Evolutionary conservation across 2,888 invertebrate genomes (phyloP), one percentile per base, ranked within the genome.

Genomic region (Volucella zonaria): DNA sequence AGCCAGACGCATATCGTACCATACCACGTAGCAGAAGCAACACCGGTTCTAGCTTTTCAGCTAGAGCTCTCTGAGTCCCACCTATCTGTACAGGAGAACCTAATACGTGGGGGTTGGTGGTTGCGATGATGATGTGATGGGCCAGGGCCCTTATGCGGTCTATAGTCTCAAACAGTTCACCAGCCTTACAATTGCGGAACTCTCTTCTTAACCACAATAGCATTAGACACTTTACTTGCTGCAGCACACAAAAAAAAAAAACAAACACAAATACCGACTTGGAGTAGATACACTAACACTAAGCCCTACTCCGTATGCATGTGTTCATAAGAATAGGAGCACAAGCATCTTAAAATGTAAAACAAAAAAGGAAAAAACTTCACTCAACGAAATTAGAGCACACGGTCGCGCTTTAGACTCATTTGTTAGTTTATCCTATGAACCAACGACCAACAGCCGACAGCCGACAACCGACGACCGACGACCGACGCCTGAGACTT

Each of bases 131-230:
- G 61, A 75, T 80, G 71, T 45, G 83, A 59, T 83, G 83, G 83
- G 74, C 67, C 80, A 80, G 80, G 56, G 80, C 80, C 75, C 79
- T 83, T 83, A 83, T 83, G 70, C 75, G 83, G 83, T 83, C 83
- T 83, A 58, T 80, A 80, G 80, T 80, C 83, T 83, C 70, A 83
- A 83, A 74, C 79, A 80, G 83, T 83, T 83, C 83, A 83, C 54
- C 83, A 83, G 83, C 83, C 83, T 83, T 80, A 83, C 83, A 83
- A 83, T 83, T 83, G 83, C 83, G 83, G 83, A 83, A 83, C 83
- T 80, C 31, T 31, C 80, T 83, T 83, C 83, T 83, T 83, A 83
- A 49, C 83, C 83, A 83, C 83, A 83, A 83, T 83, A 83, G 80
- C 83, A 75, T 83, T 83, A 83, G 83, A 83, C 83, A 83, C 83